Base-by-base conservation (phyloP, 37 sponge, comb jelly and placozoan genomes). In the Corticium candelabrum region DNA sequence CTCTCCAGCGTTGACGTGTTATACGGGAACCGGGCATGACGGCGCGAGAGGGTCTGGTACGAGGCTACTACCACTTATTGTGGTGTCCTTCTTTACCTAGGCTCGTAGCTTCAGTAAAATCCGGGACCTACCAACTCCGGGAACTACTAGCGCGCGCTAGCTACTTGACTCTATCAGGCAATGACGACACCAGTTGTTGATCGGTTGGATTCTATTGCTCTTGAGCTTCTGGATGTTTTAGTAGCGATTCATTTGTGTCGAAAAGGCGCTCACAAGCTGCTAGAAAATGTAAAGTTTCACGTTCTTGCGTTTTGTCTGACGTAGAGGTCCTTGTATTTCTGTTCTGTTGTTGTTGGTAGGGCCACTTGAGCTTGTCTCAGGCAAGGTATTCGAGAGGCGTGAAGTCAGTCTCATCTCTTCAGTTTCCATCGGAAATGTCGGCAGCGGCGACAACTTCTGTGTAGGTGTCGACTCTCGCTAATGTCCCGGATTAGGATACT, bases 361-460 rank as follows among this genome's bases (percentile, higher is more conserved):
- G 91, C 31, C 87, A 84, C 67, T 82, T 90, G 21, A 34, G 74
- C 40, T 68, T 90, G 83, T 39, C 89, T 21, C 56, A 87, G 62
- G 82, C 91, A 0, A 78, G 91, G 27, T 76, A 87, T 76, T 56
- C 88, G 15, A 90, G 84, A 87, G 88, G 91, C 41, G 86, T 86
- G 27, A 40, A 21, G 0, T 27, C 76, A 50, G 88, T 90, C 27
- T 41, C 79, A 34, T 41, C 84, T 37, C 80, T 90, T 38, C 91
- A 90, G 80, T 90, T 86, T 69, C 85, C 83, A 75, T 29, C 74
- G 29, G 68, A 30, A n/a, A 90, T 90, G 91, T 35, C 43, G 1
- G 70, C 90, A 0, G 21, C 62, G 11, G 21, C 11, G 21, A 21
- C 21, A 21, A 21, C 62, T 21, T 21, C 21, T 27, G 38, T 35